Conservation (phyloP, 2,113 vertebrate species). For the Nibea coibor region DNA sequence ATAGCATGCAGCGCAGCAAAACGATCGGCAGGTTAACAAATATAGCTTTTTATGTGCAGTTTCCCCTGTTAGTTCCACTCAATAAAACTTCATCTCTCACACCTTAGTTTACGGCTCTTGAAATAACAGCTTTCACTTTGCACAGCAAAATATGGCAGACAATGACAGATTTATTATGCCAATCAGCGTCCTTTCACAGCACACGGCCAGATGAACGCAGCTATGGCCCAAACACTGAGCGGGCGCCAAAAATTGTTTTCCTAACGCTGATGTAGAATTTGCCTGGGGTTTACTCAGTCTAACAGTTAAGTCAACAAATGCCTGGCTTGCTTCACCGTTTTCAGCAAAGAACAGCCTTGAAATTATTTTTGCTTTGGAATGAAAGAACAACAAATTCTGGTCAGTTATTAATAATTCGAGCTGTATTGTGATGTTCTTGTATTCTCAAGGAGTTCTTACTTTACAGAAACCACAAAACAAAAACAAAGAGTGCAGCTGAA, state of each 20-base stretch:
- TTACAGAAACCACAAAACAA: background rate
- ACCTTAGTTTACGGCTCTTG: slow-evolving; percentile 41
- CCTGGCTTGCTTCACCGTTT: slow-evolving; percentile 23
- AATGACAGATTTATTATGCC: slow-evolving; percentile 39
- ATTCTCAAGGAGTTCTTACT: background rate
- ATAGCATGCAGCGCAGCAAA: background rate
- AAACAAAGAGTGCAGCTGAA: background rate
- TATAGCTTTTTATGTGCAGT: slow-evolving; percentile 20
- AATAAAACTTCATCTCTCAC: slow-evolving; percentile 37
- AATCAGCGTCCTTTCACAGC: slow-evolving; percentile 3
- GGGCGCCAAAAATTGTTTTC: slow-evolving; percentile 52
- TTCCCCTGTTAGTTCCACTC: slow-evolving; percentile 39
- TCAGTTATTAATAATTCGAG: background rate
- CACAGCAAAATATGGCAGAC: slow-evolving; percentile 27
- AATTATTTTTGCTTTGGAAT: background rate
- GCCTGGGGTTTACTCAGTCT: slow-evolving; percentile 48
- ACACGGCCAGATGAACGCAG: slow-evolving; percentile 44
- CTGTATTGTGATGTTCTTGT: background rate
- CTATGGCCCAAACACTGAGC: slow-evolving; percentile 29
- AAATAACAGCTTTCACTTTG: slow-evolving; percentile 47
- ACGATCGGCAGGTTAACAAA: slow-evolving; percentile 2
- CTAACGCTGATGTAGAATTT: slow-evolving; percentile 35
- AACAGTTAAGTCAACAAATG: slow-evolving; percentile 64
- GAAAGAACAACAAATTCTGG: background rate
- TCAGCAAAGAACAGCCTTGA: background rate